Base-by-base conservation (phyloP, 2,888 invertebrate genomes). In the Sarcophaga carnaria region DNA sequence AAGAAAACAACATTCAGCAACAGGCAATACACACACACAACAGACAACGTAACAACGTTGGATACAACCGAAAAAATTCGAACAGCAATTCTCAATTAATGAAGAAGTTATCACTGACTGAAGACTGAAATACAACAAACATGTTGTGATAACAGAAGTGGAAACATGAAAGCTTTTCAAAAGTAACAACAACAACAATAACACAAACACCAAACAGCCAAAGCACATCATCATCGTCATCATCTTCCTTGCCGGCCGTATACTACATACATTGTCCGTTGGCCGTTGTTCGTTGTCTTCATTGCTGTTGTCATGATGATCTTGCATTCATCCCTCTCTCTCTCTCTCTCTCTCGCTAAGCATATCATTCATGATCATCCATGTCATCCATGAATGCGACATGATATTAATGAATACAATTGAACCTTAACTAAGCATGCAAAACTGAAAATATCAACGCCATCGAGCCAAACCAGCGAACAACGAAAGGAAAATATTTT, bases 61-160 rank as follows among this genome's bases (percentile, higher is more conserved):
- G 45, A 76, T 78, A 81, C 67, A 62, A 45, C 67, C 77, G 66
- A 17, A 85, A 76, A 64, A 79, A 71, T 88, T 88, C 37, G 89
- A 92, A 92, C 92, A 92, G 89, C 92, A 90, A 90, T 92, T 92
- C 92, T 92, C 92, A 92, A 92, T 92, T 92, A 92, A 91, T 92
- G 92, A 92, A 92, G 88, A 86, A 85, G 88, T 88, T 89, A 89
- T 89, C 89, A 89, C 76, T 87, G 37, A 37, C 37, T 37, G 37
- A 37, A 37, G 37, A 37, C 37, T 37, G 81, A 87, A 83, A 71
- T 62, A 85, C 88, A 88, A 75, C 88, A 87, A 88, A 90, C 88
- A 87, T 85, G 75, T 82, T 86, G 83, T 82, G 86, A 80, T 80
- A 88, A 88, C 85, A 79, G 76, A 22, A 83, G 64, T 87, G 80